Evolutionary conservation across 2,888 invertebrate genomes (phyloP).

Genomic region (Chirona hameri): DNA sequence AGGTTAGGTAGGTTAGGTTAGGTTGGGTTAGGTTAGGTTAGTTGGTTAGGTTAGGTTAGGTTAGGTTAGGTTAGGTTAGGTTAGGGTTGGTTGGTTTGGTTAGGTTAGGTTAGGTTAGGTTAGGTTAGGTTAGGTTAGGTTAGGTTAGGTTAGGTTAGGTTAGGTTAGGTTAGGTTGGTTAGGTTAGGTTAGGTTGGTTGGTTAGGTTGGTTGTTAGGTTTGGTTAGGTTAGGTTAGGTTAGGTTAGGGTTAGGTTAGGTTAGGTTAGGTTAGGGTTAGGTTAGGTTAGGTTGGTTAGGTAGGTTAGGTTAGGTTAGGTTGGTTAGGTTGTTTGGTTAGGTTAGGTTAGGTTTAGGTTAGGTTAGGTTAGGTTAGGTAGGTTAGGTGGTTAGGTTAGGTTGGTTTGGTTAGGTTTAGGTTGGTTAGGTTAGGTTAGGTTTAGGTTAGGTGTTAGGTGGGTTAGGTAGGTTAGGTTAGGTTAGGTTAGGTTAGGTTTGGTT

Average conservation of each 20-base stretch:
- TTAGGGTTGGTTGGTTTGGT: slow-evolving; percentile 9
- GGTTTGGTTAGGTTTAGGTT: background rate
- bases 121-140: too few species aligned
- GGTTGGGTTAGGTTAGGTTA: slow-evolving; percentile 34
- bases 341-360: too few species aligned
- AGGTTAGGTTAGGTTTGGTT: too few species aligned
- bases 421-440: too few species aligned
- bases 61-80: slow-evolving; percentile 32
- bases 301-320: slow-evolving; percentile 28
- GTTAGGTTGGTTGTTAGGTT: too few species aligned
- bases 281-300: slow-evolving; percentile 26
- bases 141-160: too few species aligned
- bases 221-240: background rate
- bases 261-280: slow-evolving; percentile 1
- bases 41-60: slow-evolving; percentile 32
- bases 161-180: slow-evolving; percentile 27
- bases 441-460: too few species aligned
- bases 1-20: slow-evolving; percentile 32
- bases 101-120: too few species aligned
- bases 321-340: background rate
- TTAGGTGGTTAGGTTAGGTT: background rate
- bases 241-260: slow-evolving; percentile 13
- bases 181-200: too few species aligned
- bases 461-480: too few species aligned
- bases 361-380: background rate